Evolutionary conservation across 2,113 vertebrate genomes (phyloP).

Genomic region (Trichechus manatus): DNA sequence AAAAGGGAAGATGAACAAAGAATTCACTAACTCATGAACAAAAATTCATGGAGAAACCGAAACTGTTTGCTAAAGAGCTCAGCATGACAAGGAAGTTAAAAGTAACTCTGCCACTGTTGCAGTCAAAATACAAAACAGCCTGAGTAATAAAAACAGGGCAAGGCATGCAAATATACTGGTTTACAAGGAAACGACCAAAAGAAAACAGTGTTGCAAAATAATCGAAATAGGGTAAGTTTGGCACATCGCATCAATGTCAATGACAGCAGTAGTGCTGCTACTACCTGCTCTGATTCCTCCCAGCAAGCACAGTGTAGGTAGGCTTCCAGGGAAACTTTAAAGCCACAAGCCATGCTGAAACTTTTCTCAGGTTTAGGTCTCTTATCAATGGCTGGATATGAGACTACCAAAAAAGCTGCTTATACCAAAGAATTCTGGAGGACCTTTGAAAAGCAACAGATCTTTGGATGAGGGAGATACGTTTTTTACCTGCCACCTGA

Average conservation of each 20-base stretch:
- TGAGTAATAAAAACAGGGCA: not conserved
- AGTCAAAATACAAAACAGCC: not conserved
- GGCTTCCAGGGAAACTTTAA: not conserved
- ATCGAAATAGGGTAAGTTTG: not conserved
- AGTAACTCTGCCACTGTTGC: not conserved
- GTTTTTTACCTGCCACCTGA: not conserved
- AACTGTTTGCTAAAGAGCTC: not conserved
- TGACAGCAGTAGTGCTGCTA: not conserved
- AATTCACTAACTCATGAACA: not conserved
- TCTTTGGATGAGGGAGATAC: not conserved
- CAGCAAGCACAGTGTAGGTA: not conserved
- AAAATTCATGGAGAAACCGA: not conserved
- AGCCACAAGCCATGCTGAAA: not conserved
- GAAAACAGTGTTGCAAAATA: not conserved
- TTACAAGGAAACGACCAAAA: not conserved
- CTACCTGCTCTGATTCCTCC: no score
- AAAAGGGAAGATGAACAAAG: not conserved
- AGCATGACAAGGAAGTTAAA: not conserved
- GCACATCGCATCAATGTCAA: not conserved
- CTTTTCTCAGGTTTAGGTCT: not conserved
- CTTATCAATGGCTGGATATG: not conserved
- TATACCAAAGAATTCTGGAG: conserved; percentile 4
- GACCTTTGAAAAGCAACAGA: not conserved
- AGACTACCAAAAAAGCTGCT: not conserved
- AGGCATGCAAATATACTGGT: not conserved